Conservation (phyloP, 2,888 invertebrate species). For the Morpho achilles region DNA sequence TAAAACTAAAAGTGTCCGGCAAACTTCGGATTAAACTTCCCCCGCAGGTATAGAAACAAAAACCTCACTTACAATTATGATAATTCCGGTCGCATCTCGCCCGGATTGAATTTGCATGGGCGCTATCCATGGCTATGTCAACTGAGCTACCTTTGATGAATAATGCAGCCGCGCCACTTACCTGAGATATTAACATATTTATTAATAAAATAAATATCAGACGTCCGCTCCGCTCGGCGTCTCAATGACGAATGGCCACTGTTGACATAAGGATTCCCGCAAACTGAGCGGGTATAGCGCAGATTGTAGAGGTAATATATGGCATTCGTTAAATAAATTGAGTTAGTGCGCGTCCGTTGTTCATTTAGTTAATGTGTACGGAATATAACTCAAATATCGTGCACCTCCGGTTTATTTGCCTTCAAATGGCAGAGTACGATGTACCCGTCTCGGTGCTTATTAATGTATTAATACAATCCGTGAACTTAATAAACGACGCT, state of each 20-base stretch:
- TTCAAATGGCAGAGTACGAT: conserved; percentile 6
- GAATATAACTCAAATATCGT: conserved; percentile 64
- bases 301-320: conserved; percentile 67
- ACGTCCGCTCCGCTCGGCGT: conserved; percentile 53
- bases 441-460: not conserved
- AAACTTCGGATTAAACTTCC: conserved; percentile 77
- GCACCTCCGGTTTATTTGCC: conserved; percentile 19
- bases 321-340: conserved; percentile 76
- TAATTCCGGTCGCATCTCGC: conserved; percentile 63
- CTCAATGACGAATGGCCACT: conserved; percentile 48
- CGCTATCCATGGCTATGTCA: conserved; percentile 75
- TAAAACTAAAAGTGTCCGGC: conserved; percentile 77
- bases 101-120: conserved; percentile 77
- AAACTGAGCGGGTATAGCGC: conserved; percentile 54
- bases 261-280: conserved; percentile 53
- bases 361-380: conserved; percentile 70
- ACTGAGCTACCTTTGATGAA: conserved; percentile 73
- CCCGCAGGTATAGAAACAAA: conserved; percentile 75
- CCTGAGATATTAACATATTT: conserved; percentile 76
- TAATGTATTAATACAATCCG: too few relatives aligned
- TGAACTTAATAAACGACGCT: too few relatives aligned
- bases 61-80: conserved; percentile 77
- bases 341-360: conserved; percentile 64
- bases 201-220: conserved; percentile 78
- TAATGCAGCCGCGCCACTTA: conserved; percentile 75